Base-by-base conservation (phyloP, 2,888 invertebrate species). In the Macropis europaea region DNA sequence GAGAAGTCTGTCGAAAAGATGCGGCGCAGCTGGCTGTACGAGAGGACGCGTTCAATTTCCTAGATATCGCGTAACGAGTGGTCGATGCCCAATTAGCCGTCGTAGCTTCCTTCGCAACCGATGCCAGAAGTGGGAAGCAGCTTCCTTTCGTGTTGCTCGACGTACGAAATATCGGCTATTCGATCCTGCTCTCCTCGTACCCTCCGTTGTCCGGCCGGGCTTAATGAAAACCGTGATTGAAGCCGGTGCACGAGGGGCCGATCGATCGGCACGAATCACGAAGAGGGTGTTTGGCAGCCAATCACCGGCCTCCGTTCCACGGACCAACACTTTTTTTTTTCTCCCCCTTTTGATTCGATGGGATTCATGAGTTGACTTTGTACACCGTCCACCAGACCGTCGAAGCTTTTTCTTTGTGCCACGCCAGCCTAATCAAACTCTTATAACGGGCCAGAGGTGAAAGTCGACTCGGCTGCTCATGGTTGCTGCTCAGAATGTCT, bases 211-310 rank as follows among this genome's bases (percentile, higher is more conserved):
- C 73, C 79, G 60, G 68, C 52, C 50, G 47, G 69, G 82, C 84
- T 82, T 87, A 86, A 86, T 86, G 85, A 86, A 86, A 86, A 86
- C 80, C 79, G 83, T 85, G 86, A 85, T 87, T 86, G 86, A 83
- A 82, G 83, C 76, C 75, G 73, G 79, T 77, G 75, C 79, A 70
- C 76, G 77, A 66, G 73, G 71, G 66, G 50, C 70, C 77, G 71
- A 84, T 85, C 83, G 84, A 86, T 85, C 81, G 73, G 67, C 68
- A 62, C 76, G 79, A 81, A 83, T 83, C 82, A 76, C 72, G 76
- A 63, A 47, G 74, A 82, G 84, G 81, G 81, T 79, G 80, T 80
- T 82, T 78, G 74, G 75, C 62, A 79, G 83, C 86, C 86, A 86
- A 86, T 86, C 86, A 83, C 78, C 64, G 63, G 47, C 66, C 59